Percentiles rank a stretch among this genome's conserved stretches.
Evolutionary conservation across 2,888 invertebrate genomes (phyloP).

Genomic region (Lepeophtheirus nordmannii): DNA sequence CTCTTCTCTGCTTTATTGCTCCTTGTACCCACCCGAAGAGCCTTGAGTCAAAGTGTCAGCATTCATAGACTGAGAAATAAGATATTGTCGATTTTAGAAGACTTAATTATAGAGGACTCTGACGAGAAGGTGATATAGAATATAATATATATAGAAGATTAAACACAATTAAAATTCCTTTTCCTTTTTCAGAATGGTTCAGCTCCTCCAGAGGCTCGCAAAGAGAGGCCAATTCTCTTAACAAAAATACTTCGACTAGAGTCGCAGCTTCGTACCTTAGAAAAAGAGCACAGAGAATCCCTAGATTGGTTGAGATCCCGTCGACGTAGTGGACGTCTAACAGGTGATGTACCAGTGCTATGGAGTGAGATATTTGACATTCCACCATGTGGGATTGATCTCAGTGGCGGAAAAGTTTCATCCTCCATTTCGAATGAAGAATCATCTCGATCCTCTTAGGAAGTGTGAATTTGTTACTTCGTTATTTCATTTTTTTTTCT

Average conservation of each 20-base stretch:
- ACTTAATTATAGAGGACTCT: neutral
- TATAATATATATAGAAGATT: neutral
- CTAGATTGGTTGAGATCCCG: conserved; percentile 76
- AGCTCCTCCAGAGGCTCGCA: conserved; percentile 44
- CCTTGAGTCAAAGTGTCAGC: conserved; percentile 38
- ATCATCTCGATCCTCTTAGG: neutral
- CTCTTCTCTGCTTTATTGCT: conserved; percentile 70
- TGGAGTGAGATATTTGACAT: conserved; percentile 95
- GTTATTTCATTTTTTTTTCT: neutral
- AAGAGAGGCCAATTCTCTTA: conserved; percentile 44
- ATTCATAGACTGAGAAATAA: neutral
- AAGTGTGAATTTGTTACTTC: neutral
- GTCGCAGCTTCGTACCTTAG: conserved; percentile 60
- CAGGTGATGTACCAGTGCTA: conserved; percentile 55
- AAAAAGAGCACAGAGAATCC: conserved; percentile 62
- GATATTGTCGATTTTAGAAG: neutral
- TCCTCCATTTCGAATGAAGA: neutral
- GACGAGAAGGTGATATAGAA: neutral
- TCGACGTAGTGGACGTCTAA: conserved; percentile 55
- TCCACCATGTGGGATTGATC: conserved; percentile 49
- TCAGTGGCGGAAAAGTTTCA: neutral
- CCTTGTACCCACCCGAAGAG: conserved; percentile 58
- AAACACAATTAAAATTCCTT: neutral
- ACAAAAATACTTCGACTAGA: conserved; percentile 45
- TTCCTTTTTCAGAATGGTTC: neutral